These are phyloP conservation scores for Daphoenositta chrysoptera DNA, from an alignment of 2,113 vertebrate species.

Conservation along the genomic window DNA sequence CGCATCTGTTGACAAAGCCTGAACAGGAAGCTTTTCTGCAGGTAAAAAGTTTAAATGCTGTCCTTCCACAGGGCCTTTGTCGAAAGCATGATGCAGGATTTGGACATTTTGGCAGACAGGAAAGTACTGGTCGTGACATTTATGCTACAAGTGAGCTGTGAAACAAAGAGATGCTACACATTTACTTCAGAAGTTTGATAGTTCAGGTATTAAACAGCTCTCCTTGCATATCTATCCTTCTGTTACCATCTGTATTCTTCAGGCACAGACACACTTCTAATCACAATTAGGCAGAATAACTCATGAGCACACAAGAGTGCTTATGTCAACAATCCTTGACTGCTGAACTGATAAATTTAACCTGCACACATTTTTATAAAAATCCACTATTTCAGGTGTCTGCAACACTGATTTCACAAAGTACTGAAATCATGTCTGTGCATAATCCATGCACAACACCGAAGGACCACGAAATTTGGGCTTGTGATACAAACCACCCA, in stretches of 20 bases:
- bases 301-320: background rate
- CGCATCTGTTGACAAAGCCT: constrained; percentile 25
- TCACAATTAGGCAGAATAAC: background rate
- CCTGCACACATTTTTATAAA: background rate
- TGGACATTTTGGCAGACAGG: background rate
- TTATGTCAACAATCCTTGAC: background rate
- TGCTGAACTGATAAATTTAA: background rate
- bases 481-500: background rate
- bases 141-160: background rate
- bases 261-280: background rate
- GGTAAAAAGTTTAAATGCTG: background rate
- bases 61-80: background rate
- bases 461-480: background rate
- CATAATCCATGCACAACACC: background rate
- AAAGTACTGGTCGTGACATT: background rate
- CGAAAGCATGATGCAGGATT: background rate
- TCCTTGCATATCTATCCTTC: background rate
- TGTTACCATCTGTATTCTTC: background rate
- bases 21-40: constrained; percentile 20
- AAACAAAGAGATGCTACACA: background rate
- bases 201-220: background rate
- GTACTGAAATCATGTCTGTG: background rate
- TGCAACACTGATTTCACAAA: background rate
- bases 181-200: background rate
- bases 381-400: background rate